Base-by-base conservation (phyloP, 2,113 vertebrate genomes). In the Myiozetetes cayanensis region DNA sequence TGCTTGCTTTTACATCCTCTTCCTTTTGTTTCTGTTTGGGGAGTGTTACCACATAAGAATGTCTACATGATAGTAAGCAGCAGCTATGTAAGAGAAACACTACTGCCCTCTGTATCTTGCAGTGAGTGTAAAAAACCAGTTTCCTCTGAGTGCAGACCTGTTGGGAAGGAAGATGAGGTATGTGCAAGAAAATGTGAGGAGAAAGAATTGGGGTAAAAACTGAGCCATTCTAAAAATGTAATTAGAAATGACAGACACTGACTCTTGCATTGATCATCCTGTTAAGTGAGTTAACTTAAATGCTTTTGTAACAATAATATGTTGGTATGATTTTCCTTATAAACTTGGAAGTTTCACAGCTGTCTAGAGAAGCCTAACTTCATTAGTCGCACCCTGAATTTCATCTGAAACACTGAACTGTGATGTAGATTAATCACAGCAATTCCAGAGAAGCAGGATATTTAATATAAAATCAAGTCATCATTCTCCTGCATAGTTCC, bases 341-440 rank as follows among this genome's bases (percentile, higher is more conserved):
- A 91, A 89, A 85, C 37, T 55, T 82, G 31, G 49, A 91, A 70
- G 41, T 93, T 81, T 56, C 66, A 75, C 65, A 94, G 85, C 72
- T 93, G 65, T 79, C 84, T 91, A 70, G 74, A 87, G 68, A 82
- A 58, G 41, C 41, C 53, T 85, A 79, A 94, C 84, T 94, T 87
- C 55, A 33, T 85, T 43, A 83, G 33, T 71, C 49, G 43, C 73
- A 85, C 10, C 11, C n/a, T 94, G 62, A 96, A 92, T 82, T 94
- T 72, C 59, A 88, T 59, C 46, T 89, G 73, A 97, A 86, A 49
- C 6, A 13, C 47, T 90, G 86, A 96, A 70, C 92, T 93, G 76
- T 82, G 72, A 72, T 84, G 50, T 58, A 92, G 84, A 95, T 94
- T 96, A 95, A 94, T 93, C 91, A 85, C 61, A 89, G 23, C 20